These are phyloP conservation scores for Coccyzus lansbergi DNA, from an alignment of 2,797 vertebrate genomes.

Conservation along the genomic window DNA sequence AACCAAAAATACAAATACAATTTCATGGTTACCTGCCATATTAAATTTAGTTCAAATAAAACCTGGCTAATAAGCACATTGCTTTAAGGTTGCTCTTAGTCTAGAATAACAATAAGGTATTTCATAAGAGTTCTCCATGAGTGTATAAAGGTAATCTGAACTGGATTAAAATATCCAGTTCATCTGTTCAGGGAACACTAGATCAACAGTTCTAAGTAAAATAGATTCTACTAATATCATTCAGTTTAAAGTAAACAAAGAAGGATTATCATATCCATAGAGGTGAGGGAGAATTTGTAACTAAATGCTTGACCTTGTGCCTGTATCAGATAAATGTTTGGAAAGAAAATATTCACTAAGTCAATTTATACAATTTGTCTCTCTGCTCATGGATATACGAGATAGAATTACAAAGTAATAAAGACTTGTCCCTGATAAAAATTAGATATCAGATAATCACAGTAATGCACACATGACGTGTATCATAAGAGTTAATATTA, in stretches of 20 bases:
- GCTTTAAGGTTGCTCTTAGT: not conserved
- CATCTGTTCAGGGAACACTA: not conserved
- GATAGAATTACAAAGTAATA: not conserved
- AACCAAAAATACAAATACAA: not conserved
- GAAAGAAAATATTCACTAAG: not conserved
- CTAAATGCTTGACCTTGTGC: not conserved
- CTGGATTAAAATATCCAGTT: not conserved
- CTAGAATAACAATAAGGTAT: not conserved
- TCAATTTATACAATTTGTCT: not conserved
- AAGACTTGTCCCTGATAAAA: not conserved
- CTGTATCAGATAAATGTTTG: not conserved
- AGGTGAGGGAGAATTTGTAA: not conserved
- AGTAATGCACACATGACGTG: rapidly evolving
- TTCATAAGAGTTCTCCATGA: not conserved
- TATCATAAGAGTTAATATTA: not conserved
- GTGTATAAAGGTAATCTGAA: not conserved
- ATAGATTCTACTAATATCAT: not conserved
- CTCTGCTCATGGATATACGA: not conserved
- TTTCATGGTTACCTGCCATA: not conserved
- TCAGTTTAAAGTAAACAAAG: not conserved
- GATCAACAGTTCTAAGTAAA: not conserved
- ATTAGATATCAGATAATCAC: not conserved
- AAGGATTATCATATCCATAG: not conserved
- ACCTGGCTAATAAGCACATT: not conserved
- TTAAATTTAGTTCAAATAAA: not conserved